phyloP scores from a whole-genome alignment of 2,888 invertebrate species.

The Caenorhabditis sulstoni region DNA sequence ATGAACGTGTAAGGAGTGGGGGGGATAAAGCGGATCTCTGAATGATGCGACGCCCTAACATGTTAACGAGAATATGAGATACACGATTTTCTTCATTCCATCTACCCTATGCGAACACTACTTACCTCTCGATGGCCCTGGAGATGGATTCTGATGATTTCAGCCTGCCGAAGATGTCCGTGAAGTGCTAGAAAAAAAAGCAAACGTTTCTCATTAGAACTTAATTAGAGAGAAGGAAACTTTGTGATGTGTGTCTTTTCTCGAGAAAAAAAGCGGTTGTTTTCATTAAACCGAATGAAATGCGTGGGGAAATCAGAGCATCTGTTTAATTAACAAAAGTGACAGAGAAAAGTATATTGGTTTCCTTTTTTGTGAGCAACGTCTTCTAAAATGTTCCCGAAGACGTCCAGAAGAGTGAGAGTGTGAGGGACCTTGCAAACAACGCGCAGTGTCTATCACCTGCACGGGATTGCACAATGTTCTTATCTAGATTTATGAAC shows the following conservation, averaged over 20 bases:
- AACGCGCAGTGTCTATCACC: not conserved
- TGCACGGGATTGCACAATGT: slow-evolving; percentile 15
- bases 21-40: slow-evolving; percentile 22
- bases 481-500: slow-evolving; percentile 39
- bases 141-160: slow-evolving; percentile 29
- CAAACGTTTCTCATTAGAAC: not conserved
- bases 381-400: not conserved
- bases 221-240: not conserved
- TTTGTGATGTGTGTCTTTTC: not conserved
- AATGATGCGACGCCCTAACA: slow-evolving; percentile 12
- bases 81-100: not conserved
- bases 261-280: no score
- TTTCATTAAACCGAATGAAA: not conserved
- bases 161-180: slow-evolving; percentile 23
- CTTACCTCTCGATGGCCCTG: slow-evolving; percentile 36
- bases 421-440: not conserved
- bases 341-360: slow-evolving; percentile 19
- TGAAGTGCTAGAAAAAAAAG: slow-evolving; percentile 28
- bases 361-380: not conserved
- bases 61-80: slow-evolving; percentile 4
- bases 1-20: slow-evolving; percentile 32
- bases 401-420: not conserved
- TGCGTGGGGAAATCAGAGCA: slow-evolving; percentile 2
- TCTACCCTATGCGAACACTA: not conserved
- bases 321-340: slow-evolving; percentile 39